Base-by-base conservation (phyloP, 2,113 vertebrate species). In the Mormyrus lacerda region DNA sequence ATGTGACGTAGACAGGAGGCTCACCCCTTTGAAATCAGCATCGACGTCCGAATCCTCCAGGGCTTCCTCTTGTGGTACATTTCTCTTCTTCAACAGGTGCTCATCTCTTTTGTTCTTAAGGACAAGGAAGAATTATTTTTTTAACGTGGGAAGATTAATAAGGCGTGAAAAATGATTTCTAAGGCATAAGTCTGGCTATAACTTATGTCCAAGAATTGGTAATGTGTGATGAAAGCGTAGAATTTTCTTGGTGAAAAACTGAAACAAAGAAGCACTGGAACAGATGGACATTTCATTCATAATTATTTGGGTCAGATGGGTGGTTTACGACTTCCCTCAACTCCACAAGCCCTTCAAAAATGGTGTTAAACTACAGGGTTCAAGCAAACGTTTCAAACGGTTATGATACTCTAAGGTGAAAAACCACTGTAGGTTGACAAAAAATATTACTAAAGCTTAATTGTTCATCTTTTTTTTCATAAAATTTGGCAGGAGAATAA, bases 41-140 rank as follows among this genome's bases (percentile, higher is more conserved):
- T 99, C 98, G 91, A 97, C 96, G 92, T 99, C 98, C 90, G 98
- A 99, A 94, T 99, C 98, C 94, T 99, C 98, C 95, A 98, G 96
- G 95, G 97, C 97, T 94, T 99, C 98, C 93, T 99, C 98, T 93
- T 96, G 98, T 3, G 98, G 98, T 94, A 99, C 98, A 88, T 99
- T 99, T 95, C 98, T 97, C 95, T 99, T 99, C 96, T 99, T 99
- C 95, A 99, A 93, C 95, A 99, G 96, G 94, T 99, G 98, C 91
- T 99, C 98, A 69, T 99, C 98, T 96, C 98, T 97, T 96, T 99
- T 99, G 95, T 97, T 99, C 98, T 99, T 94, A 91, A 93, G 93
- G 89, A 39, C 27, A 92, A 91, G 85, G 65, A 89, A 87, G 91
- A 84, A 82, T n/a, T n/a, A 87, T 61, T 90, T 3, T 13, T 69